Conservation (phyloP, 2,113 vertebrate species). For the Halichoerus grypus region DNA sequence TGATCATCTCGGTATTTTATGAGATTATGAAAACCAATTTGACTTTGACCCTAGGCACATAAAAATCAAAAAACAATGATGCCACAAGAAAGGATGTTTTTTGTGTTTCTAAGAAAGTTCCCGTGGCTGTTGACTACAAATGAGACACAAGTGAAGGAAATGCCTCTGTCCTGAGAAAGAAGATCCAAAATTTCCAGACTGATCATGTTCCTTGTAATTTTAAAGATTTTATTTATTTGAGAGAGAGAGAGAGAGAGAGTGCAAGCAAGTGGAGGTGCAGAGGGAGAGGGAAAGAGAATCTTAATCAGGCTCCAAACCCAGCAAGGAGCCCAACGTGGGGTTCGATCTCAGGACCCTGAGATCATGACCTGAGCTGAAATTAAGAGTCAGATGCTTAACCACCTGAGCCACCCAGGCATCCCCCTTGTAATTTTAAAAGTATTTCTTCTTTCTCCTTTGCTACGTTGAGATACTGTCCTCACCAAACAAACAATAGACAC, state of each 20-base stretch:
- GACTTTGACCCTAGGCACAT: slow-evolving; percentile 63
- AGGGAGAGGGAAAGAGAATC: not conserved
- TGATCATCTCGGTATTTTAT: slow-evolving; percentile 38
- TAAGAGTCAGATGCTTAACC: not conserved
- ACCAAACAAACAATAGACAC: not conserved
- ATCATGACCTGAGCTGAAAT: not conserved
- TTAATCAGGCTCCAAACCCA: not conserved
- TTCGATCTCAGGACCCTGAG: not conserved
- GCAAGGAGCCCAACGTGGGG: not conserved
- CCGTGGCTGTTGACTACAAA: not conserved
- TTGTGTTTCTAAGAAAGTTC: not conserved
- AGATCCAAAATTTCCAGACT: not conserved
- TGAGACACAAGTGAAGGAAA: not conserved
- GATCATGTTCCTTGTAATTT: not conserved
- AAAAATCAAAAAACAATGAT: not conserved
- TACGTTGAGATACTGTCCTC: not conserved
- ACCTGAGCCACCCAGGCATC: no score
- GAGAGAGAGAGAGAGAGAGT: not conserved
- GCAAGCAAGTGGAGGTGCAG: not conserved
- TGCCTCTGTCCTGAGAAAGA: not conserved
- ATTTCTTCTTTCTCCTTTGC: slow-evolving; percentile 2
- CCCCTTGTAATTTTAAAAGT: not conserved
- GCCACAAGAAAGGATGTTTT: slow-evolving; percentile 38
- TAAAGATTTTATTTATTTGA: not conserved
- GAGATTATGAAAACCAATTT: slow-evolving; percentile 78